Evolutionary conservation across 2,888 invertebrate species (phyloP).

Genomic region (Ectemnius cavifrons): DNA sequence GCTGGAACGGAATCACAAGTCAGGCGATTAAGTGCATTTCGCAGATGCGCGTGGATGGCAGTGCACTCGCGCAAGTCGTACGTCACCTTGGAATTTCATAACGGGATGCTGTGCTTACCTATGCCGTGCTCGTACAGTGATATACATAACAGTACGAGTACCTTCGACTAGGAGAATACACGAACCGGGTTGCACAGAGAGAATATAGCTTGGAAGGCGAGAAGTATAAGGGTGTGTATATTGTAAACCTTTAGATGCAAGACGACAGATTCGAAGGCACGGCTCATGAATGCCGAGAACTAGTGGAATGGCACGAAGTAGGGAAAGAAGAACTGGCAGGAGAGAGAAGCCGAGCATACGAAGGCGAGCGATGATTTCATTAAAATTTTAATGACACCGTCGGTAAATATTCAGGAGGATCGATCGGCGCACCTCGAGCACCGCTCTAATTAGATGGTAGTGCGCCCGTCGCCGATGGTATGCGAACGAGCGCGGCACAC

Average conservation of each 20-base stretch:
- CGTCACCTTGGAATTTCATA: slow-evolving; percentile 9
- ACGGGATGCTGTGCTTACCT: background rate
- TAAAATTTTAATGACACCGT: slow-evolving; percentile 30
- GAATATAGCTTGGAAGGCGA: background rate
- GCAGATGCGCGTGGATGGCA: background rate
- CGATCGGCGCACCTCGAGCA: background rate
- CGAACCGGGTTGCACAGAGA: too few relatives aligned
- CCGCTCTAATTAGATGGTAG: slow-evolving; percentile 41
- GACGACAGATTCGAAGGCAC: background rate
- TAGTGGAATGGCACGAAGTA: background rate
- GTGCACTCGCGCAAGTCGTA: background rate
- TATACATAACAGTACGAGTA: background rate
- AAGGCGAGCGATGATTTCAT: slow-evolving; percentile 39
- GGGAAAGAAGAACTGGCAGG: too few relatives aligned
- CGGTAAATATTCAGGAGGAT: slow-evolving; percentile 12
- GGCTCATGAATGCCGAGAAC: background rate
- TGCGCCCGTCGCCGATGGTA: background rate
- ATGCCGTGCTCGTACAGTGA: background rate
- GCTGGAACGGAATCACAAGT: slow-evolving; percentile 36
- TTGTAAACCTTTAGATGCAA: background rate
- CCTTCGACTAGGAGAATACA: too few relatives aligned
- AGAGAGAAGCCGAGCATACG: background rate
- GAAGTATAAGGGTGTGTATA: background rate
- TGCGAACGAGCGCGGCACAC: too few relatives aligned
- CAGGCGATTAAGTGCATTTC: slow-evolving; percentile 11